Evolutionary conservation across 2,797 vertebrate species (phyloP), one percentile per base, ranked within the genome.

Genomic region (Gadopsis bispinosus): DNA sequence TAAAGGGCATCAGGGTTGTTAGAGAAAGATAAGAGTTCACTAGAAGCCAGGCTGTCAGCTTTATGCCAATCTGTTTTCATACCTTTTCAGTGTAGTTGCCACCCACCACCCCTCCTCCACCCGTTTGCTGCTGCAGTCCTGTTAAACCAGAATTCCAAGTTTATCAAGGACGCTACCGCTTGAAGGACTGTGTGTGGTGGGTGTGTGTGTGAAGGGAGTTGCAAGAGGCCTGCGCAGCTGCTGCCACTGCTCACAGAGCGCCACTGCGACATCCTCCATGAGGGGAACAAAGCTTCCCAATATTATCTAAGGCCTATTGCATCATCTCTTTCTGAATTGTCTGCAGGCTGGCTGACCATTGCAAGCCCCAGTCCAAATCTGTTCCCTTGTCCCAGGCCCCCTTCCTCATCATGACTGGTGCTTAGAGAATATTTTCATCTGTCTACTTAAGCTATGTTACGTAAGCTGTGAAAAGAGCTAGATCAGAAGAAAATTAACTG

Each of bases 381-480:
- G 39, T 68, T 66, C 41, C 73, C 77, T 77, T 77, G 73, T 73
- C 58, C 70, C 37, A 41, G 66, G 58, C 68, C 81, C 79, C 69
- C 73, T 79, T 61, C 59, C 69, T 82, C 80, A 61, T 68, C 31
- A 66, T 41, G 68, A 80, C 68, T 54, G 12, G 29, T 45, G 39
- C 67, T 66, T 22, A 85, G 76, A 77, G 64, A 59, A 68, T 56
- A 53, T 77, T 87, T 83, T 63, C 41, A 26, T 35, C 66, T 43
- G 43, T 79, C 68, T 75, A 73, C 62, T 83, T 74, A 72, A 83
- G 58, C 74, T 70, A 65, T 56, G 53, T 90, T 88, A 87, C 14
- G 95, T 95, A 98, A 99, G 97, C 98, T 99, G 97, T 99, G 98
- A 99, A 99, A 99, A 99, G 97, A 97, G 96, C 98, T 97, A 92